Conservation (phyloP, 92 coral and sea anemone species). For the Nematostella vectensis region DNA sequence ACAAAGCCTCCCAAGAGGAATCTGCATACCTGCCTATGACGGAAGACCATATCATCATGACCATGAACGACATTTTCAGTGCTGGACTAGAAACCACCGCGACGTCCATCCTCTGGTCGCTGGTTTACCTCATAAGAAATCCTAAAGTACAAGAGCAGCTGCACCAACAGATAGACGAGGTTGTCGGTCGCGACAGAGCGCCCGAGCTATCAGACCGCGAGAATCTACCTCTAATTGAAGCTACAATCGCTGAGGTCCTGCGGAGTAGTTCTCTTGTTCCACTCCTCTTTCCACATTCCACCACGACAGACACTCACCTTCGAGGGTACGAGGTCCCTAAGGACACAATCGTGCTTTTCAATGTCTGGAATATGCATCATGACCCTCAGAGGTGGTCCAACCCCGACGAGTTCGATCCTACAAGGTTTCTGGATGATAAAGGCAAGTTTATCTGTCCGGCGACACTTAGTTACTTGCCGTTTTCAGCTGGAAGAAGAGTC, state of each 20-base stretch:
- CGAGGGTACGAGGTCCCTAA: conserved; percentile 71
- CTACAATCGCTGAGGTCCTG: conserved; percentile 79
- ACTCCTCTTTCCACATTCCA: conserved; percentile 87
- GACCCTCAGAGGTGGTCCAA: conserved; percentile 78
- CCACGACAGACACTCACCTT: conserved; percentile 74
- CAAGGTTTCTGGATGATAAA: conserved; percentile 67
- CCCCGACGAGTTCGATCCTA: conserved; percentile 80
- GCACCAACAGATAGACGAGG: conserved; percentile 75
- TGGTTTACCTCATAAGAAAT: conserved; percentile 74
- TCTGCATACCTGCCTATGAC: conserved; percentile 37
- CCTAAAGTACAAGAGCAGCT: conserved; percentile 67
- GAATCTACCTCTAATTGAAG: conserved; percentile 73
- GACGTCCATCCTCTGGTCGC: conserved; percentile 80
- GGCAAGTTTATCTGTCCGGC: conserved; percentile 80
- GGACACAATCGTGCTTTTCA: conserved; percentile 75
- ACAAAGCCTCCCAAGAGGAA: conserved; percentile 35
- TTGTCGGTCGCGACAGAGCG: conserved; percentile 65
- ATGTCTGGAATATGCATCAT: conserved; percentile 92
- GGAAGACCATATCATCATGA: conserved; percentile 78
- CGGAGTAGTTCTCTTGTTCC: conserved; percentile 87
- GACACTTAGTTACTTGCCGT: conserved; percentile 82
- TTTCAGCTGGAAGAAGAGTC: conserved; percentile 87
- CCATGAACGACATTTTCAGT: conserved; percentile 78
- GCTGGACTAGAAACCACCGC: conserved; percentile 95
- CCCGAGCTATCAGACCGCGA: conserved; percentile 74